phyloP scores from a whole-genome alignment of 2,888 invertebrate genomes.

The Blera fallax region DNA sequence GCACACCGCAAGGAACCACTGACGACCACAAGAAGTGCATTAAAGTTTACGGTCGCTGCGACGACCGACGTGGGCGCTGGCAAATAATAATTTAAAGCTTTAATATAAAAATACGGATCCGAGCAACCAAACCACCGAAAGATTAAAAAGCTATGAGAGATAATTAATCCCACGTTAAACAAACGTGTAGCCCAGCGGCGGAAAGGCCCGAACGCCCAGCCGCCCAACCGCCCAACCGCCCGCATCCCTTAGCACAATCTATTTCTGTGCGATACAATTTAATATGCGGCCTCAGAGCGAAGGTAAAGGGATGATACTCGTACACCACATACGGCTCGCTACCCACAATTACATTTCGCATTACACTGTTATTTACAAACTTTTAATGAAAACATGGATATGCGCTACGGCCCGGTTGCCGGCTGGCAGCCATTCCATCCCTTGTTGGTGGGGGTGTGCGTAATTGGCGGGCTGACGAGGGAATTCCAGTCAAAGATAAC shows the following conservation, averaged over 20 bases:
- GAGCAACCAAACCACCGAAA: background rate
- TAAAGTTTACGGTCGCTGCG: background rate
- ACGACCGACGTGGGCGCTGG: too few species aligned
- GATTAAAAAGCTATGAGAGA: conserved; percentile 52
- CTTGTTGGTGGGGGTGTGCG: background rate
- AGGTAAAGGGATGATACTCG: background rate
- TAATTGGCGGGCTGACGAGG: background rate
- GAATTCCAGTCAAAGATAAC: conserved; percentile 32
- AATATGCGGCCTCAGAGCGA: background rate
- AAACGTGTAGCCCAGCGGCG: conserved; percentile 2
- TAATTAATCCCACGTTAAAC: conserved; percentile 48
- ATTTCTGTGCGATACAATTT: conserved; percentile 12
- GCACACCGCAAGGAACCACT: background rate
- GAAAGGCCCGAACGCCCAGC: background rate
- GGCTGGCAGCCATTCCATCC: conserved; percentile 19
- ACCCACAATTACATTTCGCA: conserved; percentile 58
- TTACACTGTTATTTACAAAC: conserved; percentile 62
- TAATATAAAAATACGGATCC: background rate
- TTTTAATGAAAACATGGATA: conserved; percentile 64
- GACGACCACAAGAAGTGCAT: background rate
- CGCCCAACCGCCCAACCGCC: background rate
- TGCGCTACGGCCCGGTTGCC: background rate
- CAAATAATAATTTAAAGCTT: conserved; percentile 14
- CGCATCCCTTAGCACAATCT: background rate
- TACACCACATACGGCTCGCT: conserved; percentile 25